Evolutionary conservation across 2,888 invertebrate genomes (phyloP), one percentile per base, ranked within the genome.

Genomic region (Lepeophtheirus nordmannii): DNA sequence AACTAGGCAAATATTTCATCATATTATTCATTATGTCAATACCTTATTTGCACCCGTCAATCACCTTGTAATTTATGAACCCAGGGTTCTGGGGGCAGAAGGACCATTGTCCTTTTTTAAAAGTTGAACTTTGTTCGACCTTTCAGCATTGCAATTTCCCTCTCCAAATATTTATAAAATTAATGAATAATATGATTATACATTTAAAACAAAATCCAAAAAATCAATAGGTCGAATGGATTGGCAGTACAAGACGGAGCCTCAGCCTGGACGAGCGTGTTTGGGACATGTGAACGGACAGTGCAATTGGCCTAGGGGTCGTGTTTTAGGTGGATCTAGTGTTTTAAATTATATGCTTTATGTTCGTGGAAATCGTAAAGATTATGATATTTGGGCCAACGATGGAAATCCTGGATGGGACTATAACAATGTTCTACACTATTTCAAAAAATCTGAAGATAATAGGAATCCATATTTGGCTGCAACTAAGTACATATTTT

Each of bases 271-370:
- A 17, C 22, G 57, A 56, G 64, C 56, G 1, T 65, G 57, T 56
- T 17, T 38, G 39, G 65, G 65, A 23, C 65, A 65, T 40, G 39
- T 38, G 8, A 58, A 65, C 40, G 37, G 30, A 58, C 81, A 88
- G 58, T 89, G 89, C 73, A 84, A 85, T 72, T 91, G 90, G 90
- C 90, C 91, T 0, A 81, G 90, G 68, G 92, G 93, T 61, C 90
- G 90, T 77, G 79, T 80, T 46, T 79, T 93, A 1, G 93, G 93
- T 0, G 93, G 93, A 0, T 86, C 86, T 14, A 87, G 87, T 41
- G 89, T 90, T 0, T 79, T 92, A 0, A 93, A 93, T 75, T 89
- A 89, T 75, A 92, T 93, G 92, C 77, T 91, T 0, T 93, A 93
- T 73, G 77, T 91, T 5, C 79, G 93, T 68, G 93, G 93, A 0